Evolutionary conservation across 2,888 invertebrate genomes (phyloP).

Genomic region (Nowickia ferox): DNA sequence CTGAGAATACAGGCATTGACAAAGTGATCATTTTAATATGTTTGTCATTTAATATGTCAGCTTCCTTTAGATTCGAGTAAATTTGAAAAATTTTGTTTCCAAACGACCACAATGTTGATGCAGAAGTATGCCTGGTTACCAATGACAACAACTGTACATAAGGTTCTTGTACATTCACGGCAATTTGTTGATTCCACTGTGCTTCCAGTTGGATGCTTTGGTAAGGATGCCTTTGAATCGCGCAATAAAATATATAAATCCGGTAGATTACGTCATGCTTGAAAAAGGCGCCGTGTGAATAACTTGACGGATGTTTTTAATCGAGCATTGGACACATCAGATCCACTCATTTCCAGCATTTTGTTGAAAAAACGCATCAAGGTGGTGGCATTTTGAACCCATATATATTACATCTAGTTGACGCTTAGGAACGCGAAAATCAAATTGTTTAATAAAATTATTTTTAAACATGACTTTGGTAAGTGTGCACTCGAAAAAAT

Average conservation of each 20-base stretch:
- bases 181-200: background rate
- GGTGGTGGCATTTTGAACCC: too few relatives aligned
- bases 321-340: slow-evolving; percentile 21
- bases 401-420: too few relatives aligned
- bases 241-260: slow-evolving; percentile 20
- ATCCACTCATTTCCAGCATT: slow-evolving; percentile 22
- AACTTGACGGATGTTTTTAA: slow-evolving; percentile 20
- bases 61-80: background rate
- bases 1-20: slow-evolving; percentile 6
- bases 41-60: slow-evolving; percentile 1
- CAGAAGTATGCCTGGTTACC: background rate
- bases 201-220: too few relatives aligned
- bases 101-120: background rate
- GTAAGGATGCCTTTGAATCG: too few relatives aligned
- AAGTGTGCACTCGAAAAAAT: too few relatives aligned
- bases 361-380: slow-evolving; percentile 15
- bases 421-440: too few relatives aligned
- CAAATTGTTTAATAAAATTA: too few relatives aligned
- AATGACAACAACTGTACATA: slow-evolving; percentile 4
- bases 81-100: background rate
- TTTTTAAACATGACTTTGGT: too few relatives aligned
- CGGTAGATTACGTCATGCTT: slow-evolving; percentile 9
- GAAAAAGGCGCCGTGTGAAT: background rate
- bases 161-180: background rate
- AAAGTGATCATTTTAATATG: slow-evolving; percentile 10